Evolutionary conservation across 2,888 invertebrate genomes (phyloP).

Genomic region (Heteropelma amictum): DNA sequence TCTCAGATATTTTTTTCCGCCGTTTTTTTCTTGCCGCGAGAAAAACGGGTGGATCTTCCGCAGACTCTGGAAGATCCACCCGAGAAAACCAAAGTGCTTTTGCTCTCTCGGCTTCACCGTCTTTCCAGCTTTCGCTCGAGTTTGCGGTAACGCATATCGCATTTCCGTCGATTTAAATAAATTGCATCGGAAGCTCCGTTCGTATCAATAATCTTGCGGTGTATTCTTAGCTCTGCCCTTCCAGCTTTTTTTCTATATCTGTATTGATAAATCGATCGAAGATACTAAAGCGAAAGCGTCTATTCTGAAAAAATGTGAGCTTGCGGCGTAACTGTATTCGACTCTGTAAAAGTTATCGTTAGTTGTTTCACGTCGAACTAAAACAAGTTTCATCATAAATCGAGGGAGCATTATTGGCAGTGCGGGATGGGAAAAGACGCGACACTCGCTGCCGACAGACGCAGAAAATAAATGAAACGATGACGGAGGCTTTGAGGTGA

Average conservation of each 20-base stretch:
- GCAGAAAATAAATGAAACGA: too few species aligned
- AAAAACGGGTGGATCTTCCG: not conserved
- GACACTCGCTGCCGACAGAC: too few species aligned
- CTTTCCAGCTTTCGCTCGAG: not conserved
- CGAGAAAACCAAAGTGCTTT: constrained; percentile 27
- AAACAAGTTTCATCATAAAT: too few species aligned
- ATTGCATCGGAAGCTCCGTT: constrained; percentile 3
- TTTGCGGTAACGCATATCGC: constrained; percentile 8
- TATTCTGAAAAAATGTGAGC: too few species aligned
- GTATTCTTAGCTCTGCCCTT: not conserved
- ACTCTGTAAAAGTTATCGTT: too few species aligned
- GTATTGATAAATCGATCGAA: not conserved
- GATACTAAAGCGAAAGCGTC: too few species aligned
- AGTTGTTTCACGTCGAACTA: too few species aligned
- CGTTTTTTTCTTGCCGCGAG: not conserved
- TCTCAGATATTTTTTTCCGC: not conserved
- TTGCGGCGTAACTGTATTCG: too few species aligned
- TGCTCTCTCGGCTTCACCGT: constrained; percentile 51
- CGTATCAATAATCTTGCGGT: not conserved
- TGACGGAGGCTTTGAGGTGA: too few species aligned
- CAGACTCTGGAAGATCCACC: constrained; percentile 21
- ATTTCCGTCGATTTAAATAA: constrained; percentile 11
- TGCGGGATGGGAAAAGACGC: too few species aligned
- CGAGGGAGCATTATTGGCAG: too few species aligned
- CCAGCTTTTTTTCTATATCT: not conserved